Conservation (phyloP, 2,888 invertebrate species). For the Tineola bisselliella region DNA sequence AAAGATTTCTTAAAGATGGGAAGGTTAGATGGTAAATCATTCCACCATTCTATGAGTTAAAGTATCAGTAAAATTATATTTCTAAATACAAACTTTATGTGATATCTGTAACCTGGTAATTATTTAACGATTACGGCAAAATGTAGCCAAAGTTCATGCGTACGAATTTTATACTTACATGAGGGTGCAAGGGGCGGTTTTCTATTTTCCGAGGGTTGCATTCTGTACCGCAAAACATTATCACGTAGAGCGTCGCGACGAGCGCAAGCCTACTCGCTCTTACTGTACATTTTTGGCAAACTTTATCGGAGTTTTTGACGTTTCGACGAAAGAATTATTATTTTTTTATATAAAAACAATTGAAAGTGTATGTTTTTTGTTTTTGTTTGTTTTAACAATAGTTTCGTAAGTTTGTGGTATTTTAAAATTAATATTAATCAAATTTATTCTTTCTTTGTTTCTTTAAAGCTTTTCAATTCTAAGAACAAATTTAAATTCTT, state of each 20-base stretch:
- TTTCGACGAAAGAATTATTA: not conserved
- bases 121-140: not conserved
- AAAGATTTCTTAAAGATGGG: too few relatives aligned
- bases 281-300: conserved; percentile 24
- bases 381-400: not conserved
- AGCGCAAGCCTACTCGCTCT: conserved; percentile 52
- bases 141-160: not conserved
- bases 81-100: too few relatives aligned
- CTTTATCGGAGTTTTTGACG: conserved; percentile 16
- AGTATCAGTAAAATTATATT: too few relatives aligned
- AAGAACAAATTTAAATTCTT: too few relatives aligned
- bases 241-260: conserved; percentile 55
- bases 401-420: not conserved
- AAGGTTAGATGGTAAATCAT: too few relatives aligned
- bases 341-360: not conserved
- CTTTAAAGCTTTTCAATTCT: too few relatives aligned
- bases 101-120: not conserved
- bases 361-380: not conserved
- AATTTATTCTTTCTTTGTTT: too few relatives aligned
- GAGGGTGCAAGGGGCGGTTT: conserved; percentile 2
- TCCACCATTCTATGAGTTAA: too few relatives aligned
- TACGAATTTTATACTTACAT: not conserved
- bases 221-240: conserved; percentile 49
- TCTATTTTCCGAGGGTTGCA: conserved; percentile 40
- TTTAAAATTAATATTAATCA: too few relatives aligned